Conservation (phyloP, 2,888 invertebrate genomes). For the Drosophila trichaetosa region DNA sequence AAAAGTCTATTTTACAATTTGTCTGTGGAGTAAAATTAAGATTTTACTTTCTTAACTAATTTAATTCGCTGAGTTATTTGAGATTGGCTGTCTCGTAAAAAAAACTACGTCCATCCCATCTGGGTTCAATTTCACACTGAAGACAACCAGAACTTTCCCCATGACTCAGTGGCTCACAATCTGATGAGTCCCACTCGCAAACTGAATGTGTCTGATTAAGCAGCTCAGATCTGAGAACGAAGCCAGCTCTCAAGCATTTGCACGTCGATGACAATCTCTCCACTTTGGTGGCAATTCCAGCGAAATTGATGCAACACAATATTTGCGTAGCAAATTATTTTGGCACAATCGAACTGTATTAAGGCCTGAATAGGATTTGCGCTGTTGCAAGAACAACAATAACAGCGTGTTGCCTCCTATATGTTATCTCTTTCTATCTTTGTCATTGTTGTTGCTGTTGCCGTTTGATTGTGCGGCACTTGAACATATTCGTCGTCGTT, state of each 20-base stretch:
- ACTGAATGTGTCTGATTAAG: conserved; percentile 31
- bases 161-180: conserved; percentile 25
- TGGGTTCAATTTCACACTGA: neutral
- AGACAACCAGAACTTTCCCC: conserved; percentile 24
- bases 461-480: conserved; percentile 39
- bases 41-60: neutral
- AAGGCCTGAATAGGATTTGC: conserved; percentile 43
- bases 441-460: conserved; percentile 22
- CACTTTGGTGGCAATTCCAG: conserved; percentile 36
- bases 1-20: neutral
- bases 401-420: conserved; percentile 37
- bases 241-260: conserved; percentile 1
- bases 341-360: conserved; percentile 25
- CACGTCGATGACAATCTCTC: conserved; percentile 32
- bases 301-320: conserved; percentile 59
- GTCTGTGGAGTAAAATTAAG: neutral
- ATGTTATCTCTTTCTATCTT: conserved; percentile 13
- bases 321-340: conserved; percentile 63
- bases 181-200: neutral
- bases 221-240: neutral
- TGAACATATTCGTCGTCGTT: conserved; percentile 56
- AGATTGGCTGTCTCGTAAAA: neutral
- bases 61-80: neutral
- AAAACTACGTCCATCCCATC: neutral
- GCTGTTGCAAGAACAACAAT: conserved; percentile 21